Conservation (phyloP, 1,140 invertebrate species). For the Odontomachus brunneus region DNA sequence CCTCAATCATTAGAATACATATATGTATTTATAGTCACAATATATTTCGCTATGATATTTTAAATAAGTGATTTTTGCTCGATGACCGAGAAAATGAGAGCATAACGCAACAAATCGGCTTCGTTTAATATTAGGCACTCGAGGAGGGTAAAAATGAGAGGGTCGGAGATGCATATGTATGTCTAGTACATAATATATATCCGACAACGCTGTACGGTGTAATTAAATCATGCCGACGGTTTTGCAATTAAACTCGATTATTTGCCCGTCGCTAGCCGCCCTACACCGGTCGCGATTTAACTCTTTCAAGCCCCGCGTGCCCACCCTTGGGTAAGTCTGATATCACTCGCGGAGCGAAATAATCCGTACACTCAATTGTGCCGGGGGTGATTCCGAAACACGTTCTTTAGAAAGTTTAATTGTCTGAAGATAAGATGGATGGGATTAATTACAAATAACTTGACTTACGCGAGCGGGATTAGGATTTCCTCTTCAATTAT, state of each 20-base stretch:
- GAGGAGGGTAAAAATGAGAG: slow-evolving; percentile 19
- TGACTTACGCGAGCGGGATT: neutral
- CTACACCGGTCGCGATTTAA: slow-evolving; percentile 81
- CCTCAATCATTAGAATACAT: neutral
- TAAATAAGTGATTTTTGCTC: neutral
- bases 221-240: slow-evolving; percentile 86
- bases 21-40: neutral
- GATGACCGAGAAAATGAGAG: slow-evolving; percentile 13
- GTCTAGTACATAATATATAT: slow-evolving; percentile 70
- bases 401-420: slow-evolving; percentile 71
- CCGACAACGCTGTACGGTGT: slow-evolving; percentile 78
- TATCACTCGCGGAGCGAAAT: slow-evolving; percentile 75
- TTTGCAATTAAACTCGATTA: slow-evolving; percentile 87
- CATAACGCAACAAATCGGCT: slow-evolving; percentile 28
- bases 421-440: slow-evolving; percentile 56
- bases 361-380: slow-evolving; percentile 81
- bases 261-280: slow-evolving; percentile 84
- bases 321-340: slow-evolving; percentile 69
- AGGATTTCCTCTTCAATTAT: neutral
- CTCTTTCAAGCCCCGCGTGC: slow-evolving; percentile 80
- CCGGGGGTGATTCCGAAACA: slow-evolving; percentile 76
- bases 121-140: slow-evolving; percentile 67
- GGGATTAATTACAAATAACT: slow-evolving; percentile 38
- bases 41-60: neutral
- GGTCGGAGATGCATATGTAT: slow-evolving; percentile 50